These are phyloP conservation scores for Euborellia annulipes DNA, from an alignment of 1,140 invertebrate genomes.

Conservation along the genomic window DNA sequence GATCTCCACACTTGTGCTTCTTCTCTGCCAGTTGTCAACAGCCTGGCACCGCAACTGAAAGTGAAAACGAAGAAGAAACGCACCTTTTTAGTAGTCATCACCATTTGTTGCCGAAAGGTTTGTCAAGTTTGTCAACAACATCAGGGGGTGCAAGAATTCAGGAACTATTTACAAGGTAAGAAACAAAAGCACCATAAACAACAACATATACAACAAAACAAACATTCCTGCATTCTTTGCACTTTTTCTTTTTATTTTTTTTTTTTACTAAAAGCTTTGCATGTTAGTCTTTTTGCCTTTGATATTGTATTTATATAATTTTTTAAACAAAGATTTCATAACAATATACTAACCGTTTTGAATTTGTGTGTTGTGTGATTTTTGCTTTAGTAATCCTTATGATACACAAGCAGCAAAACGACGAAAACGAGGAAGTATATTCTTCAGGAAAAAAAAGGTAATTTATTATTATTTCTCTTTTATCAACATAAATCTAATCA, in stretches of 20 bases:
- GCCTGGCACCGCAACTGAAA: constrained; percentile 30
- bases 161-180: too few relatives aligned
- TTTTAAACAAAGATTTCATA: constrained; percentile 3
- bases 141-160: too few relatives aligned
- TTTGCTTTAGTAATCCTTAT: constrained; percentile 41
- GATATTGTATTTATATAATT: background rate
- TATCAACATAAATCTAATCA: background rate
- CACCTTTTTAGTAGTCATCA: too few relatives aligned
- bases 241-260: background rate
- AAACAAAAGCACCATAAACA: too few relatives aligned
- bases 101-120: too few relatives aligned
- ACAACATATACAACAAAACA: too few relatives aligned
- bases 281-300: background rate
- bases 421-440: constrained; percentile 70
- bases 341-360: background rate
- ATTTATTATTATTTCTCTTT: constrained; percentile 8
- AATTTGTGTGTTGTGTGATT: background rate
- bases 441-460: constrained; percentile 79
- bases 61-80: constrained; percentile 35
- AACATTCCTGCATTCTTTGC: too few relatives aligned
- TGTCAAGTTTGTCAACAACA: too few relatives aligned
- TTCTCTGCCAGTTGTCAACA: constrained; percentile 24
- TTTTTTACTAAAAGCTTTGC: background rate
- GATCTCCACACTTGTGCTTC: constrained; percentile 17
- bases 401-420: constrained; percentile 67